phyloP scores from a whole-genome alignment of 64 coral and sea anemone genomes.

The Dendronephthya gigantea region DNA sequence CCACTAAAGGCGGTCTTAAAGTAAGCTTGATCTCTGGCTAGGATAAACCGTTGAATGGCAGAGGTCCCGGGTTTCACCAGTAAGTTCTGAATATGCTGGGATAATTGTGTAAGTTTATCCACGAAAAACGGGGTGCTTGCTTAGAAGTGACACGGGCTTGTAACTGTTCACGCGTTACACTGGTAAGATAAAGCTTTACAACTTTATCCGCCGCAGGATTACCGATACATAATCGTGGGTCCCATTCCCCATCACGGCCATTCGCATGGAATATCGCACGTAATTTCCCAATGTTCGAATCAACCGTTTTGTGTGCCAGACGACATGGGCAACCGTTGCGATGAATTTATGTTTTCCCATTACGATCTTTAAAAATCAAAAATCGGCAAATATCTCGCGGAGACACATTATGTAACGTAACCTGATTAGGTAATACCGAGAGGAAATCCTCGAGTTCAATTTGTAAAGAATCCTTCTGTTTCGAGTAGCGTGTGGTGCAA shows the following conservation, averaged over 20 bases:
- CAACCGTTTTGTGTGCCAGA: no score
- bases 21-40: neutral
- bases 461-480: neutral
- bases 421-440: neutral
- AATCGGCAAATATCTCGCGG: neutral
- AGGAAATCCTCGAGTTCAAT: neutral
- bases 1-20: neutral
- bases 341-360: neutral
- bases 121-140: neutral
- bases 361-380: neutral
- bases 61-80: neutral
- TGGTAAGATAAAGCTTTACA: neutral
- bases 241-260: neutral
- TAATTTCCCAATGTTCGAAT: neutral
- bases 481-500: neutral
- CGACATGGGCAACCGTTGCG: neutral
- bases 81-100: neutral
- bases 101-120: neutral
- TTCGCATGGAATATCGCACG: neutral
- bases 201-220: neutral
- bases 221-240: neutral
- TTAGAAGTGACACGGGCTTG: neutral
- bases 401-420: neutral
- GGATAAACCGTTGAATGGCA: neutral
- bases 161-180: neutral